Evolutionary conservation across 2,888 invertebrate species (phyloP).

Genomic region (Monoplex corrugatus): DNA sequence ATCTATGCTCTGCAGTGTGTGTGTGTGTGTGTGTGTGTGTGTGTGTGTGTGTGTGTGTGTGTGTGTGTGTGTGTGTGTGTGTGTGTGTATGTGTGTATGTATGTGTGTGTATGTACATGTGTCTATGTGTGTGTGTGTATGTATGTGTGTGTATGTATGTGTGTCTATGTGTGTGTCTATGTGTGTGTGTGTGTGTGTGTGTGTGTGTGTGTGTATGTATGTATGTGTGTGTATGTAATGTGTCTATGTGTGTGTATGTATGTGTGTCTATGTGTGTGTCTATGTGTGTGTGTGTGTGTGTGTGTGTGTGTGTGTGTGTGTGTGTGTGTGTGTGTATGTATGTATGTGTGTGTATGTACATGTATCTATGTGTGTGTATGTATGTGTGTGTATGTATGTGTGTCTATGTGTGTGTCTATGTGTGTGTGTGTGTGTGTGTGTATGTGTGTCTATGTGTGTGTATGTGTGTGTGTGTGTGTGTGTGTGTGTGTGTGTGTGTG

Average conservation of each 20-base stretch:
- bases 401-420: neutral
- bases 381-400: no score
- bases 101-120: neutral
- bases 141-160: neutral
- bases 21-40: no score
- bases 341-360: conserved; percentile 3
- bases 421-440: no score
- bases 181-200: neutral
- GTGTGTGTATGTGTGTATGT: neutral
- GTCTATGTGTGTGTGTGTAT: neutral
- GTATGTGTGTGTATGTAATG: neutral
- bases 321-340: neutral
- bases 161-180: neutral
- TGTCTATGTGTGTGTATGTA: neutral
- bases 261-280: no score
- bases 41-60: no score
- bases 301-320: neutral
- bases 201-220: conserved; percentile 8
- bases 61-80: neutral
- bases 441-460: no score
- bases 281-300: conserved; percentile 7
- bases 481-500: no score
- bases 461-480: no score
- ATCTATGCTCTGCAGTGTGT: no score
- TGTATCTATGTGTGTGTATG: neutral